Evolutionary conservation across 2,888 invertebrate species (phyloP).

Genomic region (Venusia cambrica): DNA sequence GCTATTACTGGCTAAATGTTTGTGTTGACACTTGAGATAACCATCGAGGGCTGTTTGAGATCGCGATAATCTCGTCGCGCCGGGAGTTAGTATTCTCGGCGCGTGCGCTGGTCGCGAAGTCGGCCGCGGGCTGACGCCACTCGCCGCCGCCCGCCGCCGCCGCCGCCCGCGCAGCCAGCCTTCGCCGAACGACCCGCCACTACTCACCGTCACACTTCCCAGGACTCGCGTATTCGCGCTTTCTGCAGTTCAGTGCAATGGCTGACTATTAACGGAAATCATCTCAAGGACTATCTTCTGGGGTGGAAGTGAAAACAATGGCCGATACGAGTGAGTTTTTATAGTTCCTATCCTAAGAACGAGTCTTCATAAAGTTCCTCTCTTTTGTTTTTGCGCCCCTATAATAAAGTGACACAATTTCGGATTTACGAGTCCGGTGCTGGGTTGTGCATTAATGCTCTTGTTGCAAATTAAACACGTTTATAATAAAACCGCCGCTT

Average conservation of each 20-base stretch:
- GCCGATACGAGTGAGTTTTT: slow-evolving; percentile 50
- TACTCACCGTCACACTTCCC: slow-evolving; percentile 52
- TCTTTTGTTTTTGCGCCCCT: slow-evolving; percentile 24
- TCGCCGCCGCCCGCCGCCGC: slow-evolving; percentile 28
- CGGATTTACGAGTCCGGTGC: slow-evolving; percentile 4
- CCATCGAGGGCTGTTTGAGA: slow-evolving; percentile 51
- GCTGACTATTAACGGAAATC: slow-evolving; percentile 46
- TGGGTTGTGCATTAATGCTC: slow-evolving; percentile 7
- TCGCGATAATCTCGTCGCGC: slow-evolving; percentile 66
- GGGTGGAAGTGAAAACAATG: slow-evolving; percentile 45
- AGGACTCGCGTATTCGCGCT: slow-evolving; percentile 58
- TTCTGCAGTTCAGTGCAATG: slow-evolving; percentile 53
- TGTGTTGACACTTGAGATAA: slow-evolving; percentile 60
- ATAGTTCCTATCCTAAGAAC: too few relatives aligned
- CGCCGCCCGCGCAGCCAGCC: slow-evolving; percentile 41
- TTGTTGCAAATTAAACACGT: slow-evolving; percentile 10
- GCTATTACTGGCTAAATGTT: too few relatives aligned
- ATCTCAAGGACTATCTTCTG: slow-evolving; percentile 33
- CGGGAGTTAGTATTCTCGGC: slow-evolving; percentile 72
- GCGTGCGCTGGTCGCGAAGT: slow-evolving; percentile 72
- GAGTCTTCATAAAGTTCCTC: slow-evolving; percentile 29
- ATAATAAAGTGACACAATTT: slow-evolving; percentile 9
- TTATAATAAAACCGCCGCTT: slow-evolving; percentile 8
- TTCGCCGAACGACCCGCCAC: slow-evolving; percentile 50
- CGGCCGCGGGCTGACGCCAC: slow-evolving; percentile 68